Base-by-base conservation (phyloP, 1,140 invertebrate genomes). In the Drosophila sulfurigaster region DNA sequence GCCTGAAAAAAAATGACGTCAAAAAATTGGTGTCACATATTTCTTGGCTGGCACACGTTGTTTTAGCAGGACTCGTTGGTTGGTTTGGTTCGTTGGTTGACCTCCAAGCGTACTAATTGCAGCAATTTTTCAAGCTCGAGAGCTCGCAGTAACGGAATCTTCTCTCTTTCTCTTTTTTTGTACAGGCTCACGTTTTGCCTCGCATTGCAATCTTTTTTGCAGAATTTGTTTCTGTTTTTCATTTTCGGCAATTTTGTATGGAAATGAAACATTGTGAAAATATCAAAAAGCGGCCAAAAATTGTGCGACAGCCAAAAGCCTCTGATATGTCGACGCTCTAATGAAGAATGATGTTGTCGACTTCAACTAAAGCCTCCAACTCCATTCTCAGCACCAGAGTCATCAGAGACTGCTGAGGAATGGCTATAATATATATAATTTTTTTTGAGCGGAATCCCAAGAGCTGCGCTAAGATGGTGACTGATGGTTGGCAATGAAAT, bases 31-130 rank as follows among this genome's bases (percentile, higher is more conserved):
- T 58, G 63, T 65, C 63, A 59, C 70, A 73, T 72, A 72, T 65
- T 72, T 72, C 60, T 65, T 72, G 69, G 69, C 15, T 41, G 16
- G 32, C 45, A 69, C 66, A 72, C 41, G 38, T 62, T 41, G 13
- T 32, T 66, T 57, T 20, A 30, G 35, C 65, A 25, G 11, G 8
- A 49, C n/a, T 45, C 15, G 6, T 25, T 54, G 32, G 8, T 49
- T 30, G 49, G 20, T 16, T 28, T 46, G 65, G 57, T 15, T 66
- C 30, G 52, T 52, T 59, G 41, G 56, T 67, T 73, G 71, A 74
- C 71, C 71, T 69, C 71, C 71, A 69, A 51, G 58, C 72, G 13
- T 32, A 75, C 72, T 75, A 75, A 75, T 75, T 70, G 72, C 58
- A 56, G 58, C 66, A 51, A 75, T 75, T 75, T 75, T 75, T 75